phyloP scores from a whole-genome alignment of 2,888 invertebrate genomes.

The Lasioglossum vierecki region DNA sequence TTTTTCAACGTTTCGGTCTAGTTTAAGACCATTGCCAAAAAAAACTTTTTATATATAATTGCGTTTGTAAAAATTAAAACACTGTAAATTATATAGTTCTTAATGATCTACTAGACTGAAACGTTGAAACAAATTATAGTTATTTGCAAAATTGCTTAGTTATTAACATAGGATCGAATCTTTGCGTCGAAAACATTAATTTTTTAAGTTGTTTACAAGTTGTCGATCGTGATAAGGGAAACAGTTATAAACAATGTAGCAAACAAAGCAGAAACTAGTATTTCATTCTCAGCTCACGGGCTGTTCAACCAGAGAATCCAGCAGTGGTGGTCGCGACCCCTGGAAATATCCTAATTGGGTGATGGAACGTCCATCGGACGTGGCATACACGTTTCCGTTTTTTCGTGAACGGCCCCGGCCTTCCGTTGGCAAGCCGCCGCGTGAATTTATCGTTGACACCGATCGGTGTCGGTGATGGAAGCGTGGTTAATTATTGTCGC shows the following conservation, averaged over 20 bases:
- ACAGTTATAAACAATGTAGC: not conserved
- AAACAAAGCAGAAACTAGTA: not conserved
- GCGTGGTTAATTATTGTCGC: slow-evolving; percentile 31
- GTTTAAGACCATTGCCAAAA: too few relatives aligned
- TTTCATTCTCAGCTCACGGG: not conserved
- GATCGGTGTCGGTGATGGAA: slow-evolving; percentile 9
- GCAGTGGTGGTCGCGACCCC: not conserved
- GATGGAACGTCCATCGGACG: not conserved
- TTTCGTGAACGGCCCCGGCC: not conserved
- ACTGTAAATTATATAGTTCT: too few relatives aligned
- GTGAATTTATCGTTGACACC: slow-evolving; percentile 33
- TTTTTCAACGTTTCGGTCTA: too few relatives aligned
- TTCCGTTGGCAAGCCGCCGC: not conserved
- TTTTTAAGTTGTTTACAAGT: too few relatives aligned
- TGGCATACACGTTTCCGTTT: not conserved
- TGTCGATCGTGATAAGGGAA: too few relatives aligned
- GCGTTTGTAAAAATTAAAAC: too few relatives aligned
- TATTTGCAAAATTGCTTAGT: too few relatives aligned
- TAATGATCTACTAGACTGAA: too few relatives aligned
- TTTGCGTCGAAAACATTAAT: too few relatives aligned
- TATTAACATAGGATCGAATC: too few relatives aligned
- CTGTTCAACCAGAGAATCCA: not conserved
- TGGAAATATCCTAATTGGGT: not conserved
- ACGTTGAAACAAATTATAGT: too few relatives aligned
- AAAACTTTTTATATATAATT: too few relatives aligned